These are phyloP conservation scores for Nomada ferruginata DNA, from an alignment of 2,888 invertebrate species.

Conservation along the genomic window DNA sequence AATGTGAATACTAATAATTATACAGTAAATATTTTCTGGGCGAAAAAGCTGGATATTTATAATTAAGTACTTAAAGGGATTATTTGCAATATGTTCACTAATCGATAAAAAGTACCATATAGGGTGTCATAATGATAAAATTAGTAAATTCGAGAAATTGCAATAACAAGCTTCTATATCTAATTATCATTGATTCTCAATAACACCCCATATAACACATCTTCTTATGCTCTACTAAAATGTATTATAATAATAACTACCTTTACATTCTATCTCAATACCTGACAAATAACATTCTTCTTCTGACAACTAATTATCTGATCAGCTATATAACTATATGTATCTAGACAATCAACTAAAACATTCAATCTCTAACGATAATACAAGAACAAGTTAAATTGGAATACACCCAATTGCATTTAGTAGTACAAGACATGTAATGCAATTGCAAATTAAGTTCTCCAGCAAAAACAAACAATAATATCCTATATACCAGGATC, in stretches of 20 bases:
- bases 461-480: not conserved
- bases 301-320: not conserved
- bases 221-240: not conserved
- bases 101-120: not conserved
- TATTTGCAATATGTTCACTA: too few relatives aligned
- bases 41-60: too few relatives aligned
- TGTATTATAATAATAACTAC: too few relatives aligned
- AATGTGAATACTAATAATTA: not conserved
- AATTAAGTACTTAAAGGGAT: too few relatives aligned
- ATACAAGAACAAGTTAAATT: not conserved
- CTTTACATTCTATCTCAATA: too few relatives aligned
- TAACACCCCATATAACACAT: not conserved
- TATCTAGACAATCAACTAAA: not conserved
- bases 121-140: not conserved
- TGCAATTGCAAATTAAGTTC: constrained; percentile 4
- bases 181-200: not conserved
- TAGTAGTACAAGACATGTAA: not conserved
- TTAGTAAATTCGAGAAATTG: not conserved
- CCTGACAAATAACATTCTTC: not conserved
- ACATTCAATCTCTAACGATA: not conserved
- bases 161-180: not conserved
- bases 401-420: not conserved
- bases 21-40: too few relatives aligned
- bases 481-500: not conserved
- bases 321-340: not conserved